A percentile compares a stretch with the other conserved stretches of the same genome.
These are phyloP conservation scores for Aleiodes alternator DNA, from an alignment of 2,888 invertebrate species.

Conservation along the genomic window DNA sequence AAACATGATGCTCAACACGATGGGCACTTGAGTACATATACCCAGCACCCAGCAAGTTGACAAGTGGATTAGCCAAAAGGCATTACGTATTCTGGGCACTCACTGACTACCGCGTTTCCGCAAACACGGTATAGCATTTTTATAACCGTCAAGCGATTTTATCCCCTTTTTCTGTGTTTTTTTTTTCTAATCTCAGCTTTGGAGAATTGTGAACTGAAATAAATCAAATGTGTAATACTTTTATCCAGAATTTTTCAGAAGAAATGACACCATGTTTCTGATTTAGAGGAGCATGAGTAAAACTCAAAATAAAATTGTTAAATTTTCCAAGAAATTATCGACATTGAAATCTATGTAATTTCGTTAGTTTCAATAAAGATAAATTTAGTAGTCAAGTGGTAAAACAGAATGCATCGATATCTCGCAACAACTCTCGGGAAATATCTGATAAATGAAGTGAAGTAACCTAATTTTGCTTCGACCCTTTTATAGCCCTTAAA, in stretches of 20 bases:
- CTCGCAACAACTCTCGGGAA: too few species aligned
- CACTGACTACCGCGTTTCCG: conserved; percentile 41
- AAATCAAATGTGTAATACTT: not conserved
- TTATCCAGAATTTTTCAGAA: not conserved
- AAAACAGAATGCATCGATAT: too few species aligned
- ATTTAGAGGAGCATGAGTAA: not conserved
- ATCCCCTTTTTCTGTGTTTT: conserved; percentile 9
- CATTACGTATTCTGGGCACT: conserved; percentile 51
- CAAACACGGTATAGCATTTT: conserved; percentile 34
- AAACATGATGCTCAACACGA: conserved; percentile 25
- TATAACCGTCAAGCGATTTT: conserved; percentile 30
- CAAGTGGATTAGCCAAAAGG: conserved; percentile 47
- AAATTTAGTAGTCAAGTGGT: too few species aligned
- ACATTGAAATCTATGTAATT: too few species aligned
- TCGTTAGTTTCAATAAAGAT: too few species aligned
- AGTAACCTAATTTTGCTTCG: too few species aligned
- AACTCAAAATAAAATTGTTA: too few species aligned
- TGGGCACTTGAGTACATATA: conserved; percentile 24
- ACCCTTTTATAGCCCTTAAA: too few species aligned
- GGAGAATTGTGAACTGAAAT: not conserved
- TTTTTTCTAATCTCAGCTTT: too few species aligned
- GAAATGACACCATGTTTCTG: not conserved
- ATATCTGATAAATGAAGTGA: too few species aligned
- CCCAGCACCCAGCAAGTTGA: conserved; percentile 42
- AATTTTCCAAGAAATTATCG: too few species aligned